phyloP scores from a whole-genome alignment of 2,113 vertebrate genomes.

The Nymphicus hollandicus region DNA sequence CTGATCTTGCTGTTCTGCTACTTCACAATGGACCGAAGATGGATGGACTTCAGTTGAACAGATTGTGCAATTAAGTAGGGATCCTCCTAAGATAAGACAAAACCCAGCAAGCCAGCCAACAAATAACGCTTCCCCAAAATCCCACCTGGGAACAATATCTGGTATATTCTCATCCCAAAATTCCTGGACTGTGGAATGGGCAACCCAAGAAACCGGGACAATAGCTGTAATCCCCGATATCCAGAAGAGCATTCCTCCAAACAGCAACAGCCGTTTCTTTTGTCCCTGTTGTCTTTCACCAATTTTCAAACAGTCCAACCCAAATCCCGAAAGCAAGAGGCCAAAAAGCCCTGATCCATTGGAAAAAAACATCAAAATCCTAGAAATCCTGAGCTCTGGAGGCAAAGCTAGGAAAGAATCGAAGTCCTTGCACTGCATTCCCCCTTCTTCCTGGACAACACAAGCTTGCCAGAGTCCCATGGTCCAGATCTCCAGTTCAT shows the following conservation, averaged over 20 bases:
- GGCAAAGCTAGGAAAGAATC: conserved; percentile 86
- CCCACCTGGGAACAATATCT: conserved; percentile 93
- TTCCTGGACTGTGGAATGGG: conserved; percentile 86
- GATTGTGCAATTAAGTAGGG: conserved; percentile 75
- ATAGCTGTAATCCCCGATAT: conserved; percentile 82
- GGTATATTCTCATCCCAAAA: conserved; percentile 90
- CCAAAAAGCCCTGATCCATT: conserved; percentile 80
- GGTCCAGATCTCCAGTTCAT: conserved; percentile 92
- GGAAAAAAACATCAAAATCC: conserved; percentile 87
- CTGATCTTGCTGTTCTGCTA: conserved; percentile 22
- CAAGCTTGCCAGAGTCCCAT: conserved; percentile 91
- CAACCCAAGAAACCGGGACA: conserved; percentile 87
- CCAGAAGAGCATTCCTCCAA: conserved; percentile 82
- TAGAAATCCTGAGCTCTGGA: conserved; percentile 81
- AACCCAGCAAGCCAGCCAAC: conserved; percentile 90
- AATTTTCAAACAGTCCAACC: conserved; percentile 82
- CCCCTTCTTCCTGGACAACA: conserved; percentile 88
- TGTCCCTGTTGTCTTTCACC: conserved; percentile 62
- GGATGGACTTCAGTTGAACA: conserved; percentile 9
- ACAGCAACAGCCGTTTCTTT: conserved; percentile 80
- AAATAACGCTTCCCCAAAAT: conserved; percentile 92
- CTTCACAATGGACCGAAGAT: not conserved
- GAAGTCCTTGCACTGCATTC: conserved; percentile 88
- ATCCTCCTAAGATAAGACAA: conserved; percentile 84
- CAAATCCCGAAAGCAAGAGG: conserved; percentile 77